Evolutionary conservation across 2,113 vertebrate species (phyloP), one percentile per base, ranked within the genome.

Genomic region (Xiphophorus hellerii): DNA sequence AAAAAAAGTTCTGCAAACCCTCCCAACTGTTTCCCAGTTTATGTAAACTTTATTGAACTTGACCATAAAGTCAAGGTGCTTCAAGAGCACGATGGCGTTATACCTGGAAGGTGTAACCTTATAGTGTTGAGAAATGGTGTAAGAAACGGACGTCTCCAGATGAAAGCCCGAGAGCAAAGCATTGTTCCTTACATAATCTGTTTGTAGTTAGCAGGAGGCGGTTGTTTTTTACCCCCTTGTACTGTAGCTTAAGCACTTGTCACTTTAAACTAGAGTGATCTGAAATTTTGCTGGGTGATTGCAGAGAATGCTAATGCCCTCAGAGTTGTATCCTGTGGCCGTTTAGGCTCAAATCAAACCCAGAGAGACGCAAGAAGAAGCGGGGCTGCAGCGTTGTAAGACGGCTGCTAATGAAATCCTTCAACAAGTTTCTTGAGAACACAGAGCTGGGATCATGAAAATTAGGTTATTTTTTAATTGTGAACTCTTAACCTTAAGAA

Each of bases 301-400:
- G 93, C 92, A 89, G 92, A 93, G 92, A 95, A 94, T 91, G 90
- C 91, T 87, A 88, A 93, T 94, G 90, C 88, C 88, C 92, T 91
- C 84, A 80, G 91, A 94, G 91, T 88, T 88, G 90, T 93, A 92
- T 93, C 92, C 92, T 85, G 92, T 95, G 92, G 94, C 94, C 92
- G 91, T 90, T 81, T 90, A 89, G 87, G 88, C 90, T 93, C 84
- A 96, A 96, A 96, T 97, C 92, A 96, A 95, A 96, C 93, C 95
- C 95, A 95, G 94, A 93, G 86, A 91, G 90, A 86, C 85, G 84
- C 92, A 90, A 94, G 91, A 90, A 93, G 91, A 94, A 94, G 86
- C 93, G 92, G 91, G 91, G 79, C 92, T 77, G 86, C 88, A 94
- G 92, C 89, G 90, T 78, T 93, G 90, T 90, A 29, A 74, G 92